Evolutionary conservation across 2,113 vertebrate genomes (phyloP), one percentile per base, ranked within the genome.

Genomic region (Taxidea taxus): DNA sequence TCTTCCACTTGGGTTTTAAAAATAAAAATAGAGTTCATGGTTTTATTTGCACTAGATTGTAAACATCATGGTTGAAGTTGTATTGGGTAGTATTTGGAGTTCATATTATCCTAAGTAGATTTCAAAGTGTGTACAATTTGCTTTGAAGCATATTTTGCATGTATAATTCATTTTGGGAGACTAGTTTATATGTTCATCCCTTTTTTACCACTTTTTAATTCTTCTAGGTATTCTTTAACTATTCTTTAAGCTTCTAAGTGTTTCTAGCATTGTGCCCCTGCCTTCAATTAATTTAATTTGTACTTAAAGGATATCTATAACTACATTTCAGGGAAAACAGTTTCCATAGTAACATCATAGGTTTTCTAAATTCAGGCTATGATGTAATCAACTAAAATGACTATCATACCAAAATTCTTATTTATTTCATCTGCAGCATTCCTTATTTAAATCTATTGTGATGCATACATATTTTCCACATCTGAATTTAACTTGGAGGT

Each of bases 331-430:
- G 97, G 66, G 91, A 98, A 98, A 98, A 96, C 27, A 56, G 98
- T 99, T 98, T 91, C 98, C 98, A 99, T 99, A 94, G 98, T 97
- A 99, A 99, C 98, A 95, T 90, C 83, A 97, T 92, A 98, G 97
- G 66, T 97, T 98, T 99, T 98, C 97, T 98, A 98, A 98, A 98
- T 98, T 95, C 95, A 97, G 97, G 25, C 97, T 96, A 8, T 97
- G 95, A 98, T 98, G 96, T 98, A 98, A 99, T 98, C 96, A 98
- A 94, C 97, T 92, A 90, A 98, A 98, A 98, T 96, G 95, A 97
- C 98, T 98, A 58, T 97, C 93, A 98, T 91, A 93, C 85, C 75
- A 96, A 97, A 97, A 98, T 95, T 98, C 95, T 97, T 98, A 60
- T 98, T 98, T 98, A 95, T 97, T 98, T 99, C 85, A 98, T 98